These are phyloP conservation scores for Aporrectodea caliginosa DNA, from an alignment of 1,140 invertebrate genomes.

Conservation along the genomic window DNA sequence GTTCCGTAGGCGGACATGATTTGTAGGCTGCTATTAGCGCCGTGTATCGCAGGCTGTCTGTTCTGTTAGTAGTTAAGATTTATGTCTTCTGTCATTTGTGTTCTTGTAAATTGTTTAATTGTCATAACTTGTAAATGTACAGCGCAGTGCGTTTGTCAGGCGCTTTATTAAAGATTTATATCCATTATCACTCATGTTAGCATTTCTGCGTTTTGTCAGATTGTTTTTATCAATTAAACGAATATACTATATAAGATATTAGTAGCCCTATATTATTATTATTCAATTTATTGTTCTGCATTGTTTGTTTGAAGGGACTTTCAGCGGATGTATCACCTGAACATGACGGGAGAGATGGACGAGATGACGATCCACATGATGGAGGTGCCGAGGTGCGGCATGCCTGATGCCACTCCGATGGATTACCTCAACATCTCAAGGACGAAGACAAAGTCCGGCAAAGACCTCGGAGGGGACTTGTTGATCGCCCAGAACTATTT, in stretches of 20 bases:
- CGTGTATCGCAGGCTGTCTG: no score
- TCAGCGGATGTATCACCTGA: conserved; percentile 21
- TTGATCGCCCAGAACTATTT: conserved; percentile 25
- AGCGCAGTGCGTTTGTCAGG: background rate
- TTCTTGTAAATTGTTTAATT: no score
- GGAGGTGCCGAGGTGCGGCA: conserved; percentile 23
- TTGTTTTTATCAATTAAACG: background rate
- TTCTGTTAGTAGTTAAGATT: no score
- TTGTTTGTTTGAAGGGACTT: conserved; percentile 23
- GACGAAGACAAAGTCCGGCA: background rate
- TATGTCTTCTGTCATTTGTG: no score
- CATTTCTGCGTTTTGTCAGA: background rate
- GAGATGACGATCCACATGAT: conserved; percentile 5
- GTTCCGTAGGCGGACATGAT: no score
- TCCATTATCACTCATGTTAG: background rate
- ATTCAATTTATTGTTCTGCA: no score
- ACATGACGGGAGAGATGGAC: conserved; percentile 14
- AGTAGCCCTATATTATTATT: background rate
- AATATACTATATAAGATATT: background rate
- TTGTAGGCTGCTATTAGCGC: no score
- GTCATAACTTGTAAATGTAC: background rate
- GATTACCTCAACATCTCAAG: background rate
- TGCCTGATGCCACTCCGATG: conserved; percentile 20
- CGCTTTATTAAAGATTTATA: background rate
- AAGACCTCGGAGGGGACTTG: background rate